Base-by-base conservation (phyloP, 2,888 invertebrate species). In the Agrypnus murinus region DNA sequence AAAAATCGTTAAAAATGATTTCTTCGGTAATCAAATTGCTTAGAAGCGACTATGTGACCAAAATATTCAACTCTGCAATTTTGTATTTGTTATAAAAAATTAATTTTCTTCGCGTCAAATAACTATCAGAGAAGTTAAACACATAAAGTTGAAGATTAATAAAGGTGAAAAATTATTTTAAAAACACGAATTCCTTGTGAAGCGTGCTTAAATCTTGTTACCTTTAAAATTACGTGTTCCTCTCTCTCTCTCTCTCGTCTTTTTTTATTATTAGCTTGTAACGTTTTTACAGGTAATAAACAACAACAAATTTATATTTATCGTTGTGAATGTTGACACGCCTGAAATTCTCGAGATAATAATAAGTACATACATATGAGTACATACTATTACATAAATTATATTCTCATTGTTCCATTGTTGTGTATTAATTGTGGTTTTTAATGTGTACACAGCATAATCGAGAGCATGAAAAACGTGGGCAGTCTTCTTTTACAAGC, bases 361-460 rank as follows among this genome's bases (percentile, higher is more conserved):
- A 19, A n/a, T n/a, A 14, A 19, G 5, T n/a, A 48, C 45, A 25
- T 25, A 25, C 43, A 25, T 10, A 25, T 12, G 25, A 3, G 5
- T 25, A 25, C 25, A 25, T 25, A 4, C n/a, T 43, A 15, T 14
- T 50, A 50, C 50, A 12, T 31, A 50, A 50, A 32, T 50, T 50
- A 50, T 31, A 15, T 43, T 31, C 50, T 50, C 31, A 50, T 46
- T 46, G 46, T 46, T 25, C 50, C n/a, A 50, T 50, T 50, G 55
- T 55, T 55, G 34, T 55, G 34, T 4, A 36, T 48, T 55, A 55
- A 55, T 34, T 32, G 17, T 19, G 36, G 36, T 17, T 36, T 36
- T 14, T 25, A 25, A 25, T 25, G 17, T 17, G 55, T 17, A 2
- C 17, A n/a, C n/a, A n/a, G n/a, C n/a, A 17, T 34, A 55, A 36